A percentile compares a stretch with the other conserved stretches of the same genome.
These are phyloP conservation scores for Poecile montanus DNA, from an alignment of 2,797 vertebrate genomes.

Conservation along the genomic window DNA sequence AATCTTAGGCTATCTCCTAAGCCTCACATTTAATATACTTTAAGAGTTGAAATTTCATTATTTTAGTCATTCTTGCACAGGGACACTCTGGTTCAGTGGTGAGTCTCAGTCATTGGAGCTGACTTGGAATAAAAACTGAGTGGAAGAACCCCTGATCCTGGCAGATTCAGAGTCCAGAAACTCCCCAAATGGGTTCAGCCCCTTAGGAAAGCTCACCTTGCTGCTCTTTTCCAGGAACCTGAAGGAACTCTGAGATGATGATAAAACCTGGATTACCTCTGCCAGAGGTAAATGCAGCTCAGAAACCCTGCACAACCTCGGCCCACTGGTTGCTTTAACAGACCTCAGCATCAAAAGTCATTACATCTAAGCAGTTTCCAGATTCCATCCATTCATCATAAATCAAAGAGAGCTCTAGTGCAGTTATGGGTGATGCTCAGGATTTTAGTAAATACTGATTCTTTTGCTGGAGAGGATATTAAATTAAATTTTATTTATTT, in stretches of 20 bases:
- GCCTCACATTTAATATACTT: background rate
- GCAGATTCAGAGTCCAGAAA: background rate
- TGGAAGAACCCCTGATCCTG: background rate
- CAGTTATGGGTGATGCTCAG: background rate
- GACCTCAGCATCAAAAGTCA: background rate
- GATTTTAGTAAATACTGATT: background rate
- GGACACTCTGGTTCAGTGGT: background rate
- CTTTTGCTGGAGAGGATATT: background rate
- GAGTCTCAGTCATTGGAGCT: background rate
- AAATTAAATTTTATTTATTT: too few species aligned
- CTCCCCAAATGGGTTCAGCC: background rate
- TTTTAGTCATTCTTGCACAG: background rate
- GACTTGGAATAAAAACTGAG: background rate
- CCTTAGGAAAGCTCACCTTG: background rate
- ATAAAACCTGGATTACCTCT: background rate
- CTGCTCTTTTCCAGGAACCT: background rate
- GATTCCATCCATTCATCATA: background rate
- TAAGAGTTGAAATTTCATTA: background rate
- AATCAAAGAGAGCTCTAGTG: background rate
- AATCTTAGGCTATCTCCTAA: background rate
- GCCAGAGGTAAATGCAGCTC: constrained; percentile 15
- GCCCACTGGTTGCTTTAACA: background rate
- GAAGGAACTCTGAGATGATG: background rate
- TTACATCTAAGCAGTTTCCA: background rate
- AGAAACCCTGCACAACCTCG: background rate